Conservation (phyloP, 2,797 vertebrate genomes). For the Pelochelys cantorii region DNA sequence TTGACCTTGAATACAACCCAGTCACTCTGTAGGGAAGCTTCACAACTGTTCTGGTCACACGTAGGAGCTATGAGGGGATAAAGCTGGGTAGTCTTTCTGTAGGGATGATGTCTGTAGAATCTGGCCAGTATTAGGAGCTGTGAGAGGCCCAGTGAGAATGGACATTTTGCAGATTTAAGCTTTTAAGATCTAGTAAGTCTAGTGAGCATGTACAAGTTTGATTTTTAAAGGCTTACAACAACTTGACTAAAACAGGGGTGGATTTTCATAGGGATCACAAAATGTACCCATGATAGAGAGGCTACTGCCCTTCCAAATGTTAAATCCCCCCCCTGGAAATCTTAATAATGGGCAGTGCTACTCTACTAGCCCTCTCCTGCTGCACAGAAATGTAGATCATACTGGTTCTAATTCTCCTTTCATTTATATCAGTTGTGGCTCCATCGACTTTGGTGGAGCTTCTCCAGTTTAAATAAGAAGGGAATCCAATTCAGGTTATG, state of each 20-base stretch:
- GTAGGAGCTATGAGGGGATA: background rate
- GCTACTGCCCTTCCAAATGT: background rate
- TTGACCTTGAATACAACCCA: background rate
- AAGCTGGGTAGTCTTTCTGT: background rate
- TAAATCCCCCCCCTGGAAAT: background rate
- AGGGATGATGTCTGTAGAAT: background rate
- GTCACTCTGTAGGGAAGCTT: background rate
- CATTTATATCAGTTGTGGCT: background rate
- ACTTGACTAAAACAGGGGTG: background rate
- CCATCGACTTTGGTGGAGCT: background rate
- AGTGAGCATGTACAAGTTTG: background rate
- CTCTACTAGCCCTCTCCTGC: rapidly evolving
- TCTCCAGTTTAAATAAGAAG: background rate
- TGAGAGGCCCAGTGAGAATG: background rate
- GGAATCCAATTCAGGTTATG: background rate
- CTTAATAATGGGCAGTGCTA: background rate
- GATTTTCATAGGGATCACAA: background rate
- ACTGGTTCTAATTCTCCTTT: background rate
- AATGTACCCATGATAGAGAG: background rate
- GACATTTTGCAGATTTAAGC: background rate
- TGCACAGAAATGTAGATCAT: background rate
- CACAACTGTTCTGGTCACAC: background rate
- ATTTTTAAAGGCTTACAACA: background rate
- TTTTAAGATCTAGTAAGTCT: background rate
- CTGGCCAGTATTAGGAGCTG: background rate